Evolutionary conservation across 2,888 invertebrate genomes (phyloP).

Genomic region (Drosophila quinaria): DNA sequence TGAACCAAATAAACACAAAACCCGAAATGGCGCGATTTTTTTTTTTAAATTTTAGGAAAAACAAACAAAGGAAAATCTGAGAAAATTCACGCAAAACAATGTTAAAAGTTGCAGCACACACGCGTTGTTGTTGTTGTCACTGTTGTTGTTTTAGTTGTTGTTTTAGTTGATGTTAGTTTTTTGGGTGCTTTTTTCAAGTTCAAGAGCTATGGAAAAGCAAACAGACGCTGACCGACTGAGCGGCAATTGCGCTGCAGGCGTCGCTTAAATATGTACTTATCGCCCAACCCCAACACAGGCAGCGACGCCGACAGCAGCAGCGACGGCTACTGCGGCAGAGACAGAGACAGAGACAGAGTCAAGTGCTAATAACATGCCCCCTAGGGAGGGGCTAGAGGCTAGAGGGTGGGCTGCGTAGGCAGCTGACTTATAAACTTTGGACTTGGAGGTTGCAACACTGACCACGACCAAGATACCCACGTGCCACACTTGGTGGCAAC

Average conservation of each 20-base stretch:
- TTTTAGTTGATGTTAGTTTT: no score
- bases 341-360: slow-evolving; percentile 27
- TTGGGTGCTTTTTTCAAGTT: slow-evolving; percentile 49
- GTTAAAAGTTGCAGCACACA: slow-evolving; percentile 5
- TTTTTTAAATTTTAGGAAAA: not conserved
- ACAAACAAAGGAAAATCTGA: not conserved
- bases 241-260: slow-evolving; percentile 57
- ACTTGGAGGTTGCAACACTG: slow-evolving; percentile 14
- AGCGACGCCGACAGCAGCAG: slow-evolving; percentile 30
- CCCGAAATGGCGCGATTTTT: slow-evolving; percentile 22
- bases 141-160: slow-evolving; percentile 11
- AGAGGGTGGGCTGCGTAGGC: slow-evolving; percentile 62
- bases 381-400: not conserved
- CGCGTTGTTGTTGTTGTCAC: slow-evolving; percentile 16
- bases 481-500: not conserved
- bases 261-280: slow-evolving; percentile 67
- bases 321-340: not conserved
- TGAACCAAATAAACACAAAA: slow-evolving; percentile 12
- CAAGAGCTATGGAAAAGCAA: slow-evolving; percentile 62
- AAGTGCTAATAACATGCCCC: slow-evolving; percentile 41
- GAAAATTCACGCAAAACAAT: slow-evolving; percentile 15
- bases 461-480: not conserved
- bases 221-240: slow-evolving; percentile 76
- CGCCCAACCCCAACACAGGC: slow-evolving; percentile 23
- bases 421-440: slow-evolving; percentile 55